These are phyloP conservation scores for Heteromurus nitidus DNA, from an alignment of 2,888 invertebrate species.

Conservation along the genomic window DNA sequence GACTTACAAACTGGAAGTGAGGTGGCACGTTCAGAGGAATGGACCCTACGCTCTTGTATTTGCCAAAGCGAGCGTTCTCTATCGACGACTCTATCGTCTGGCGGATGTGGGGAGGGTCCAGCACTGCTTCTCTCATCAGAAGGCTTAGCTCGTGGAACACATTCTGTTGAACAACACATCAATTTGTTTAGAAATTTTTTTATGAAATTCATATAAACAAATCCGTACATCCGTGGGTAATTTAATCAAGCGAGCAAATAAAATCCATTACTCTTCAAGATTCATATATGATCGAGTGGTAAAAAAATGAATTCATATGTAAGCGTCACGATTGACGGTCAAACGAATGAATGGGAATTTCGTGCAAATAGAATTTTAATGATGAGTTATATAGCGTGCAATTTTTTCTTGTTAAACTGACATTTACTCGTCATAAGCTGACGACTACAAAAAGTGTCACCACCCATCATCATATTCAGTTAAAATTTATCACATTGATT, in stretches of 20 bases:
- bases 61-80: conserved; percentile 55
- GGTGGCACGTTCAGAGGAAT: conserved; percentile 45
- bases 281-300: no score
- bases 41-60: conserved; percentile 49
- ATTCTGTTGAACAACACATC: conserved; percentile 50
- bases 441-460: no score
- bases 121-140: conserved; percentile 68
- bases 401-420: no score
- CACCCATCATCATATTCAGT: no score
- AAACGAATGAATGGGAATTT: no score
- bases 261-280: no score
- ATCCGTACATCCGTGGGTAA: background rate
- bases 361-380: no score
- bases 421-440: no score
- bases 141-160: conserved; percentile 69
- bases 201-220: background rate
- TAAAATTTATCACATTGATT: no score
- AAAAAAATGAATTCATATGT: no score
- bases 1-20: conserved; percentile 58
- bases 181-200: background rate
- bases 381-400: no score
- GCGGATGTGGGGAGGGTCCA: conserved; percentile 69
- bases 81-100: conserved; percentile 62
- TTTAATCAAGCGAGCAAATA: background rate
- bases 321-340: no score